Base-by-base conservation (phyloP, 1,140 invertebrate genomes). In the Bacillus rossius region DNA sequence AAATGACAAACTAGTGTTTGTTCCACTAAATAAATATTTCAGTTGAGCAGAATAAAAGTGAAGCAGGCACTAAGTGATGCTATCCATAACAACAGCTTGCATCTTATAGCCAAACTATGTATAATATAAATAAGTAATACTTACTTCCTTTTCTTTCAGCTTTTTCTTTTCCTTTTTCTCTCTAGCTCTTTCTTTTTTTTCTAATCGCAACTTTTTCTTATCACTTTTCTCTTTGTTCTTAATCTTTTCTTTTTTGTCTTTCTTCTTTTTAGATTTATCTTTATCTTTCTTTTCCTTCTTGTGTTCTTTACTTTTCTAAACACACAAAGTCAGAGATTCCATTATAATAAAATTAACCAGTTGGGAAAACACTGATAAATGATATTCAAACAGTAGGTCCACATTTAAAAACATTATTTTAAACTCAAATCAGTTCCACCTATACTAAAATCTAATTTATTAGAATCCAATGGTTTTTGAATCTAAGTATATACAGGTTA, bases 151-250 rank as follows among this genome's bases (percentile, higher is more conserved):
- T 10, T 66, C 64, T 22, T 61, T 64, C 14, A 60, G 61, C 59
- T 66, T 65, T 25, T 66, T 59, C 42, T 66, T 68, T 14, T 64
- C 61, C 60, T 66, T 62, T 57, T 69, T 64, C 38, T 64, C 66
- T 50, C 49, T 57, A 23, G 38, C 23, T 57, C 65, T 68, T 23
- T 64, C 61, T 42, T 63, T 57, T 41, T 67, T 65, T 14, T 70
- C 65, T 17, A 61, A 48, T 57, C 54, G 43, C 1, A 58, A 29
- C 60, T 59, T 37, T 38, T 59, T 56, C 51, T 55, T 60, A 59
- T 65, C 51, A 55, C 60, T 19, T 45, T 65, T 68, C 40, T 60
- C 40, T 51, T 60, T 59, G 20, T 65, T 63, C 23, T 68, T 65
- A 8, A 57, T 57, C 59, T 63, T 67, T 17, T 64, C 62, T 52